phyloP scores from a whole-genome alignment of 1,140 invertebrate genomes.

The Lethocerus indicus region DNA sequence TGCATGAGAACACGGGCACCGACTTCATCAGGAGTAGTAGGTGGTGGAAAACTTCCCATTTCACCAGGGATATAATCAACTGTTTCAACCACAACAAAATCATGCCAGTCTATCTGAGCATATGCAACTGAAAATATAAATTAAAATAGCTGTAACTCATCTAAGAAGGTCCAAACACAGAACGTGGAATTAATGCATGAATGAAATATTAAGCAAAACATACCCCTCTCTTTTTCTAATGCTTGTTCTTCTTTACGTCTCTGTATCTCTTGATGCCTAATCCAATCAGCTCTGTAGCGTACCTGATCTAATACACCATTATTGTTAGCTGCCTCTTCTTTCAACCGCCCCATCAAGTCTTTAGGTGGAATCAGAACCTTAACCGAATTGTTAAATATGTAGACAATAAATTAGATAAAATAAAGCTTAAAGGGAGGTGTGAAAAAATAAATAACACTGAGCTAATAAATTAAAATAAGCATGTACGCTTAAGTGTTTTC shows the following conservation, averaged over 20 bases:
- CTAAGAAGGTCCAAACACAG: no score
- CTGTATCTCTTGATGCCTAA: slow-evolving; percentile 83
- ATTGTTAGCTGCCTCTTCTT: slow-evolving; percentile 55
- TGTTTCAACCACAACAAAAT: slow-evolving; percentile 99
- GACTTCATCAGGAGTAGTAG: slow-evolving; percentile 92
- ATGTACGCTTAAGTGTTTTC: neutral
- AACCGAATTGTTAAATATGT: slow-evolving; percentile 11
- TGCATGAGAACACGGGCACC: slow-evolving; percentile 85
- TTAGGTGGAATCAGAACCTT: slow-evolving; percentile 84
- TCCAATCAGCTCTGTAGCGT: slow-evolving; percentile 90
- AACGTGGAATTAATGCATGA: no score
- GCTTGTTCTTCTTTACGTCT: slow-evolving; percentile 85
- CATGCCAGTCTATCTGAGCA: slow-evolving; percentile 98
- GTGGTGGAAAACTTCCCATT: slow-evolving; percentile 86
- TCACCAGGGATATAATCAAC: slow-evolving; percentile 97
- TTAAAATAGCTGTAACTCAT: neutral
- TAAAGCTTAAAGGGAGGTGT: neutral
- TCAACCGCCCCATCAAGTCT: slow-evolving; percentile 65
- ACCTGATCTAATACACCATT: slow-evolving; percentile 76
- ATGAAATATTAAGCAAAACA: neutral
- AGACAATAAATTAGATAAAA: neutral
- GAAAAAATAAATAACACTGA: neutral
- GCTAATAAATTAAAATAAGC: neutral
- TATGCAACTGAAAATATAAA: slow-evolving; percentile 52
- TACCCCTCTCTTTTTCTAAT: slow-evolving; percentile 77